Evolutionary conservation across 2,113 vertebrate genomes (phyloP).

Genomic region (Platycercus adscitus): DNA sequence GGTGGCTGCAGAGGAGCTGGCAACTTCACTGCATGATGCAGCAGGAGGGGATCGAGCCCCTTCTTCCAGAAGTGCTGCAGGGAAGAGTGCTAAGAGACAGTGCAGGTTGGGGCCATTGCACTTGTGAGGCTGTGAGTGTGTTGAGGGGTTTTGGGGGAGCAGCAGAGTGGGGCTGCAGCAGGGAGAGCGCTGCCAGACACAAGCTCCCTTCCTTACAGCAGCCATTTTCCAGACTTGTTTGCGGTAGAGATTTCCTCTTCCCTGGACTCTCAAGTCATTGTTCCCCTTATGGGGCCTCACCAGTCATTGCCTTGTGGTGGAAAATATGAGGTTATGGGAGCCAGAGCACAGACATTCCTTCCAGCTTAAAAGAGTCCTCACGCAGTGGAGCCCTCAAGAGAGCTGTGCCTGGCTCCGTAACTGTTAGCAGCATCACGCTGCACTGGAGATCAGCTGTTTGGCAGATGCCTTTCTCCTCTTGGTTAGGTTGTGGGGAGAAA

Average conservation of each 20-base stretch:
- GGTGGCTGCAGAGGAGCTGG: neutral
- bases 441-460: constrained; percentile 5
- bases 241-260: constrained; percentile 32
- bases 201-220: neutral
- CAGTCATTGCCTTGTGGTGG: constrained; percentile 47
- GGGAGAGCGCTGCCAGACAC: neutral
- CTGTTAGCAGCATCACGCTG: neutral
- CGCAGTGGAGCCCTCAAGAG: fast-evolving
- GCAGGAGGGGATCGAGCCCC: neutral
- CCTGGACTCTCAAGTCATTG: constrained; percentile 49
- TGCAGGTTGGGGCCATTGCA: neutral
- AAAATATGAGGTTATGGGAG: constrained; percentile 41
- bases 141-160: neutral
- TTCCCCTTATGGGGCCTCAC: constrained; percentile 59
- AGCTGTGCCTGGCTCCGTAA: neutral
- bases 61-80: neutral
- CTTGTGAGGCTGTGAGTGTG: neutral
- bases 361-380: neutral
- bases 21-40: neutral
- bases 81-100: neutral
- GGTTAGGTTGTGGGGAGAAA: neutral
- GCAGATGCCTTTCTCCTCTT: neutral
- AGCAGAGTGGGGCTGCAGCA: neutral
- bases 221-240: constrained; percentile 55
- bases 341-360: constrained; percentile 48